Evolutionary conservation across 1,140 invertebrate species (phyloP), one percentile per base, ranked within the genome.

Genomic region (Agraylea sexmaculata): DNA sequence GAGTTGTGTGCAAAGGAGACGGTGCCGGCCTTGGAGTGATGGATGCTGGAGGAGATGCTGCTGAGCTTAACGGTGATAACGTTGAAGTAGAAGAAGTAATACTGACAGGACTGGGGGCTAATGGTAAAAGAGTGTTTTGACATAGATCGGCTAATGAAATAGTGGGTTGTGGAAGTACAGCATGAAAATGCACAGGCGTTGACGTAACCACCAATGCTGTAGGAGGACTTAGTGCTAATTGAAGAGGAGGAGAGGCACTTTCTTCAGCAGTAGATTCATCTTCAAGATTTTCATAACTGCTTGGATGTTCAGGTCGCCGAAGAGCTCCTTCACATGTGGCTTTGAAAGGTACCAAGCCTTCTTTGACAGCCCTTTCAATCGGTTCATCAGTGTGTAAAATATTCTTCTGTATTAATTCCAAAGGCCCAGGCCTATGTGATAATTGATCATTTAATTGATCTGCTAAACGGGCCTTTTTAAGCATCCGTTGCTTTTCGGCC

Each of bases 391-490:
- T 88, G 51, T 93, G 87, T 29, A 98, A 71, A 54, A 98, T 97
- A 64, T 97, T 96, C 56, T 90, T 92, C 68, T 93, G 84, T 42
- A 97, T 92, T 23, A 98, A 74, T 62, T 98, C 93, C 44, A 98
- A 69, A 4, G 92, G 91, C 1, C 93, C 93, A 2, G 93, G 93
- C 46, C 93, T 68, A 63, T 96, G 90, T 29, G 88, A 87, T 35
- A 97, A 72, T 59, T 95, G 89, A 54, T 94, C 90, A 62, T 94
- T 97, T 4, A 97, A 71, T 53, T 89, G 85, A 62, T 97, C 93
- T 1, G 88, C 88, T 22, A 98, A 67, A 38, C 86, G 76, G 15
- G 92, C 90, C 59, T 91, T 87, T 62, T 97, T 96, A 46, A 98
- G 67, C 79, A 91, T 87, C 17, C 91, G 77, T 56, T 96, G 91